Base-by-base conservation (phyloP, 2,797 vertebrate genomes). In the Erethizon dorsatum region DNA sequence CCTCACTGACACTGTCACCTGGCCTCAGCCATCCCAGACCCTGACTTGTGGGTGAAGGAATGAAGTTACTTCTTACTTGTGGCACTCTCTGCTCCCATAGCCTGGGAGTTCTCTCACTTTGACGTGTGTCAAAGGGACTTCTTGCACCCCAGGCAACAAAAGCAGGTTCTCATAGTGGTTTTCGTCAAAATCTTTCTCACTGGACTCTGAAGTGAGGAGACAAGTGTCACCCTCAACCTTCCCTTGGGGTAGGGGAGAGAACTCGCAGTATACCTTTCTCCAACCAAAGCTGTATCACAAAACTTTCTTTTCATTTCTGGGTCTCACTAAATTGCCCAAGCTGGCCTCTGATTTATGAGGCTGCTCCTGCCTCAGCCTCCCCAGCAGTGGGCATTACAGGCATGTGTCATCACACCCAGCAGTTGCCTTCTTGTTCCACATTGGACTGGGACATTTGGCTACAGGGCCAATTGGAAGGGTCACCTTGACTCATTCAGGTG, bases 211-310 rank as follows among this genome's bases (percentile, higher is more conserved):
- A 61, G 52, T 17, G 22, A 77, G 79, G 18, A 82, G 31, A 6
- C 15, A 2, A 6, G 10, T 65, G 9, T 54, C 5, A 45, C 54
- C n/a, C 11, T 2, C 1, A 24, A 41, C 11, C 11, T 4, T 4
- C 3, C 18, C 37, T 0, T 28, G 22, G 26, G 15, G 3, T 20
- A 18, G 52, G 24, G 7, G 24, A 12, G 37, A 20, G 41, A 65
- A n/a, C 50, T 83, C 57, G 24, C 1, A 41, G 13, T 28, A 8
- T 8, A 47, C 2, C 17, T 54, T 63, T 80, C n/a, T 87, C 28
- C 59, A 24, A 8, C 65, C 20, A 28, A 67, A 94, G 20, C 26
- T 50, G 89, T 61, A 31, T 83, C 50, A 13, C 52, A 57, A 63
- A 89, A 37, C 31, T 89, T 84, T 14, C 41, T 79, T 65, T 89